phyloP scores from a whole-genome alignment of 2,888 invertebrate species.

The Amblyteles armatorius region DNA sequence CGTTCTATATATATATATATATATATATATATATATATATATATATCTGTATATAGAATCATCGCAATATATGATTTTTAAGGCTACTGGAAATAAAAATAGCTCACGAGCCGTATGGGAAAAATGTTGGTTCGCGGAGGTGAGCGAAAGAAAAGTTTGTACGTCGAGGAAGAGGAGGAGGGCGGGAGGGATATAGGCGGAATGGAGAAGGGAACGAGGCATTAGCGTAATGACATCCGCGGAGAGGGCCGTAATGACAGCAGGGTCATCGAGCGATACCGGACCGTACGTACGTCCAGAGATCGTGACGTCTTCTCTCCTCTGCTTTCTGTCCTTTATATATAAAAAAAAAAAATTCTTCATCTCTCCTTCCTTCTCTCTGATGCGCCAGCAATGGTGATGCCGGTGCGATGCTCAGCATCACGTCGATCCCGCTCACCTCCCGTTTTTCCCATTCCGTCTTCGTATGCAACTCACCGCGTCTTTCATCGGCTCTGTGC shows the following conservation, averaged over 20 bases:
- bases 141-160: conserved; percentile 58
- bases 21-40: no score
- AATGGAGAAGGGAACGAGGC: conserved; percentile 67
- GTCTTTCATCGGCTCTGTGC: not conserved
- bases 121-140: conserved; percentile 62
- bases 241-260: conserved; percentile 78
- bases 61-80: not conserved
- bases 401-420: conserved; percentile 30
- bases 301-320: conserved; percentile 50
- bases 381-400: conserved; percentile 24
- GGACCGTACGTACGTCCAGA: conserved; percentile 74
- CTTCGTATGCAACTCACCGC: conserved; percentile 28
- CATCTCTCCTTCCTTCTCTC: not conserved
- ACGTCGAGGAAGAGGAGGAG: conserved; percentile 64
- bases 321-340: not conserved
- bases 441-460: conserved; percentile 20
- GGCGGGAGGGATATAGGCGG: conserved; percentile 48
- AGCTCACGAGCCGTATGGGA: conserved; percentile 13
- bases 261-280: conserved; percentile 80
- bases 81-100: conserved; percentile 2
- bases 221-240: conserved; percentile 79
- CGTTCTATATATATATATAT: no score
- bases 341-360: not conserved
- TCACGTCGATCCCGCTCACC: conserved; percentile 31
- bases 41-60: not conserved